Base-by-base conservation (phyloP, 1,140 invertebrate genomes). In the Pseudobourletiella spinata region DNA sequence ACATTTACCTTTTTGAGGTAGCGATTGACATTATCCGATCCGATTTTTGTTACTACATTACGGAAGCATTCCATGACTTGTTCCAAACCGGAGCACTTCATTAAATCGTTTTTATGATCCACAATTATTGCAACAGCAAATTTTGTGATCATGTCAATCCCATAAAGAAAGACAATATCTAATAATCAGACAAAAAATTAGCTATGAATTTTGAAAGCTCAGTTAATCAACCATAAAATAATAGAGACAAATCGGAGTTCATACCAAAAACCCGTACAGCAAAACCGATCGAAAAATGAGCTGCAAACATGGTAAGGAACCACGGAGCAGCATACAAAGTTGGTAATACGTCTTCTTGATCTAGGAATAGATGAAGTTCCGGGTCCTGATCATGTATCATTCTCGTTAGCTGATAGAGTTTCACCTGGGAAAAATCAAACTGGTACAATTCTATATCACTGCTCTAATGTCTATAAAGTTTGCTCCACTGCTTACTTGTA, bases 231-330 rank as follows among this genome's bases (percentile, higher is more conserved):
- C 32, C 32, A 15, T 24, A 15, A 57, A 56, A 60, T 57, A 60
- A 15, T 29, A 57, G 26, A 20, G 28, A 61, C 6, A 22, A 28
- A 6, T 15, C 26, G 4, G 42, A 11, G 6, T 28, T 4, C 26
- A 51, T 59, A 92, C 89, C 93, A 75, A 95, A 94, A 1, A 96
- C 87, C 64, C 93, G 81, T 1, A 91, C 86, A 16, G 96, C 92
- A 78, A 96, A 95, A 15, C 91, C 93, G n/a, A 97, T 76, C 0
- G 92, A 89, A 76, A 96, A 97, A 77, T 95, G 92, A 20, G 93
- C 95, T 16, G 93, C 91, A 78, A 96, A 98, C 14, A 97, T 77
- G 0, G 94, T 98, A 0, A 97, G 79, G 67, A 97, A 86, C 93
- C 93, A 98, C 0, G 93, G 92, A 1, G 94, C 91, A 1, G 93